phyloP scores from a whole-genome alignment of 2,113 vertebrate genomes.

The Clupea harengus region DNA sequence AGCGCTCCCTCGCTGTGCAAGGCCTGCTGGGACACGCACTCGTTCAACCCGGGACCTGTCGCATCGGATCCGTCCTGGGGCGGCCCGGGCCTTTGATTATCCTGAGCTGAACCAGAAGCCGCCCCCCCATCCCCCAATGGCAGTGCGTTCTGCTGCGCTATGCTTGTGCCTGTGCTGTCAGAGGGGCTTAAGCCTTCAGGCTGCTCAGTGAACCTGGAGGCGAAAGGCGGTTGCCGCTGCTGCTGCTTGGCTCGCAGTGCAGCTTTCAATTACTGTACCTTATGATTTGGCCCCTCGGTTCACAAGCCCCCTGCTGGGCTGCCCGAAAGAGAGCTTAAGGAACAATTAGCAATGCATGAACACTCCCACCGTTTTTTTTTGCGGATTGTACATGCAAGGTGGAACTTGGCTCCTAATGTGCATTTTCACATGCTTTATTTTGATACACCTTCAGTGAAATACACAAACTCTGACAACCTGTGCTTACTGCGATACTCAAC shows the following conservation, averaged over 20 bases:
- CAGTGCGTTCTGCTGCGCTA: not conserved
- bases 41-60: slow-evolving; percentile 85
- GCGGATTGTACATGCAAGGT: not conserved
- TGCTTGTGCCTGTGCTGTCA: slow-evolving; percentile 70
- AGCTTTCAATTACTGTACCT: slow-evolving; percentile 67
- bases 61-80: slow-evolving; percentile 80
- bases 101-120: slow-evolving; percentile 62
- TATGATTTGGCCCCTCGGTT: slow-evolving; percentile 57
- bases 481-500: not conserved
- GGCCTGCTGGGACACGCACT: slow-evolving; percentile 75
- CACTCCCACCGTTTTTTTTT: not conserved
- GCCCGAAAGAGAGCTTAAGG: not conserved
- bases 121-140: not conserved
- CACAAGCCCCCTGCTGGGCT: not conserved
- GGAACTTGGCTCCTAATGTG: not conserved
- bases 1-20: slow-evolving; percentile 61
- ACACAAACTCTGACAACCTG: not conserved
- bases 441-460: not conserved
- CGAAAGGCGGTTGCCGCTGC: slow-evolving; percentile 71
- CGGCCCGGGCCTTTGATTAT: slow-evolving; percentile 80
- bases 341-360: not conserved
- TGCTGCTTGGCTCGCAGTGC: slow-evolving; percentile 53
- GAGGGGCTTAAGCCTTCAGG: slow-evolving; percentile 78
- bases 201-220: slow-evolving; percentile 78
- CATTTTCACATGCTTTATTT: not conserved